Percentiles rank a stretch among this genome's conserved stretches.
Conservation (phyloP, 2,888 invertebrate species). For the Apamea monoglypha region DNA sequence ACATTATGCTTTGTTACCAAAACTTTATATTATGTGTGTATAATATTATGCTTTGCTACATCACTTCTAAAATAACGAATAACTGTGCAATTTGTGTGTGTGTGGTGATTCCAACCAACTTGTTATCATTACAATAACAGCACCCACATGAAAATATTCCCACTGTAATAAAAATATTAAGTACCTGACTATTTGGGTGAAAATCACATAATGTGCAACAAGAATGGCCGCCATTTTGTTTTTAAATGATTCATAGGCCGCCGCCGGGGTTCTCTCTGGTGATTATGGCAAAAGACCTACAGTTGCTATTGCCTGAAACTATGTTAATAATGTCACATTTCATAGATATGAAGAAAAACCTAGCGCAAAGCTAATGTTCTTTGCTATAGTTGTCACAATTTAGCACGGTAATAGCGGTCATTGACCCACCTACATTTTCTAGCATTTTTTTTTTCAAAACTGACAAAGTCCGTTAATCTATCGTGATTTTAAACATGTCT, state of each 20-base stretch:
- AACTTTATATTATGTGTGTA: no score
- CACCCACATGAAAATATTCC: constrained; percentile 1
- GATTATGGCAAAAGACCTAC: constrained; percentile 34
- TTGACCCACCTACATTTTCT: neutral
- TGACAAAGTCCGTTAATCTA: neutral
- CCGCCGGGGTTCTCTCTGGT: constrained; percentile 57
- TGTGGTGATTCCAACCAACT: constrained; percentile 15
- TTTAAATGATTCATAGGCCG: constrained; percentile 80
- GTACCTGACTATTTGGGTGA: constrained; percentile 62
- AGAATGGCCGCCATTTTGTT: constrained; percentile 73
- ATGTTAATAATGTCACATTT: constrained; percentile 43
- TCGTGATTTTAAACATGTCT: neutral
- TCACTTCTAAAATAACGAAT: neutral
- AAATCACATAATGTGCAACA: constrained; percentile 76
- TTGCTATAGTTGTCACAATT: neutral
- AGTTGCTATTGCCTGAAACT: constrained; percentile 39
- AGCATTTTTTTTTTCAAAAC: neutral
- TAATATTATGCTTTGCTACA: neutral
- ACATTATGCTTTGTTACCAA: neutral
- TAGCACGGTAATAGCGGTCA: neutral
- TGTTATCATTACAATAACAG: constrained; percentile 18
- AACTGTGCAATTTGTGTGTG: neutral
- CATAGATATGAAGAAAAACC: constrained; percentile 37
- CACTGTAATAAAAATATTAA: constrained; percentile 36
- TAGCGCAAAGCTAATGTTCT: constrained; percentile 17